phyloP scores from a whole-genome alignment of 35 echinoderm and acorn worm genomes.

The Heliocidaris erythrogramma region DNA sequence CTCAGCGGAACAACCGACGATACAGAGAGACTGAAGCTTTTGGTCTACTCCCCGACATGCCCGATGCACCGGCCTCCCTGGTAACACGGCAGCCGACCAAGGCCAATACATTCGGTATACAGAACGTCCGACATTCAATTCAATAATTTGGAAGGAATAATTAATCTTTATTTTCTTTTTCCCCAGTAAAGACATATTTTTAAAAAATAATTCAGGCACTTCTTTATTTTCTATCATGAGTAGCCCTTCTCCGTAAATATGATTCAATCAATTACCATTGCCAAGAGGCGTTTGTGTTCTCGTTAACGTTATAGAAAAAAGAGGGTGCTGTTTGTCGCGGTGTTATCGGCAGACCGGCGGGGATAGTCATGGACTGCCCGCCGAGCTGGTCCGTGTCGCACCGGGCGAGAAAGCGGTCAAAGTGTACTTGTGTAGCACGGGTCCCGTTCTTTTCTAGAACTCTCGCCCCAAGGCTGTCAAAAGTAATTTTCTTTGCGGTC shows the following conservation, averaged over 20 bases:
- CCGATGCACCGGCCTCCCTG: not conserved
- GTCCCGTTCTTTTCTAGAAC: not conserved
- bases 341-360: not conserved
- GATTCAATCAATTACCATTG: not conserved
- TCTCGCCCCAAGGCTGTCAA: not conserved
- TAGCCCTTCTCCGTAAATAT: not conserved
- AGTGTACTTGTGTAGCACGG: not conserved
- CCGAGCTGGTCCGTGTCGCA: constrained; percentile 10
- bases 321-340: not conserved
- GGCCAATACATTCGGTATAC: not conserved
- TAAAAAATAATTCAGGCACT: too few species aligned
- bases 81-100: not conserved
- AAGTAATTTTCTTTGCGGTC: not conserved
- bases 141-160: too few species aligned
- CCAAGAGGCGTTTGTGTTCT: not conserved
- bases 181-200: too few species aligned
- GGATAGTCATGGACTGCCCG: not conserved
- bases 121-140: too few species aligned
- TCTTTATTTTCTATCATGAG: not conserved
- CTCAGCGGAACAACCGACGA: too few species aligned
- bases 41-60: too few species aligned
- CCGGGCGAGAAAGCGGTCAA: not conserved
- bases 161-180: too few species aligned
- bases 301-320: not conserved
- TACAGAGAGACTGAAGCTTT: too few species aligned